A percentile compares a stretch with the other conserved stretches of the same genome.
Conservation (phyloP, 1,140 invertebrate species). For the Paralvinella palmiformis region DNA sequence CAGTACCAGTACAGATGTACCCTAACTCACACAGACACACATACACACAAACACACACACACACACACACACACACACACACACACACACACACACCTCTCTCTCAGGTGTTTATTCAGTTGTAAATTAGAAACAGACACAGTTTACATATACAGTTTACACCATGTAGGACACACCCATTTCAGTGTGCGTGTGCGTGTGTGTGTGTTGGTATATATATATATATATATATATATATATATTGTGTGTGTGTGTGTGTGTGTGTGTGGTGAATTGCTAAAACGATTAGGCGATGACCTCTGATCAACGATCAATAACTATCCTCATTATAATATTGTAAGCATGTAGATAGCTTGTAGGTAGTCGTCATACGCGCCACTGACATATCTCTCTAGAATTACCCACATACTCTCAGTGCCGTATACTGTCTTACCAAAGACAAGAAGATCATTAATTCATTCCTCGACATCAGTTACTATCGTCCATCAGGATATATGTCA, state of each 20-base stretch:
- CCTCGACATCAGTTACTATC: no score
- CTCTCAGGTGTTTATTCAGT: background rate
- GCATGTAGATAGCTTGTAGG: no score
- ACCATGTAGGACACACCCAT: background rate
- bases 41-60: background rate
- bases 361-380: no score
- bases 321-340: no score
- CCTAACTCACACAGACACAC: background rate
- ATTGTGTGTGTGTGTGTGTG: background rate
- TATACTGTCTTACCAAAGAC: no score
- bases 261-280: no score
- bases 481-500: no score
- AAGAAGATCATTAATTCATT: no score
- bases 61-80: background rate
- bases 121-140: background rate
- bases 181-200: background rate
- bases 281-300: no score
- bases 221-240: background rate
- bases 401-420: no score
- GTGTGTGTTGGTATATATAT: background rate
- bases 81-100: background rate
- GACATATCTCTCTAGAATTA: no score
- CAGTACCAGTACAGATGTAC: background rate
- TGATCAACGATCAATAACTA: no score
- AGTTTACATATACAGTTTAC: background rate